These are phyloP conservation scores for Corydoras maculifer DNA, from an alignment of 2,113 vertebrate species.

Conservation along the genomic window DNA sequence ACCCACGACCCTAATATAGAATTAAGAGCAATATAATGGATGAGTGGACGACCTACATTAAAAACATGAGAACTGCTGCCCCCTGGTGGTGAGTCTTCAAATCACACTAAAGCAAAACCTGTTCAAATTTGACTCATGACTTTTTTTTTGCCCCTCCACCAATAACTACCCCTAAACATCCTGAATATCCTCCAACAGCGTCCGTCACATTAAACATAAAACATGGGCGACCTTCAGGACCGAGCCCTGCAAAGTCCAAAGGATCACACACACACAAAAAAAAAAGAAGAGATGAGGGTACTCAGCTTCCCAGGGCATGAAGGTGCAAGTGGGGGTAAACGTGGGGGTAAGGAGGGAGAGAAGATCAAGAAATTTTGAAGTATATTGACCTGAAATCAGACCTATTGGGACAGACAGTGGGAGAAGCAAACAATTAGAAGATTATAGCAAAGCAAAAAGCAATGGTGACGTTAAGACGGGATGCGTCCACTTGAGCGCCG, in stretches of 20 bases:
- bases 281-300: conserved; percentile 47
- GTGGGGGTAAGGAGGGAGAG: conserved; percentile 43
- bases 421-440: conserved; percentile 46
- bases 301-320: conserved; percentile 52
- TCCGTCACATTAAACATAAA: not conserved
- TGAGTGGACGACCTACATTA: too few species aligned
- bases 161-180: too few species aligned
- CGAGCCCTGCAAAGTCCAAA: conserved; percentile 27
- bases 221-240: conserved; percentile 11
- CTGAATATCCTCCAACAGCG: too few species aligned
- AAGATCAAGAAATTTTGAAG: conserved; percentile 53
- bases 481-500: conserved; percentile 12
- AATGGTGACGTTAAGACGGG: conserved; percentile 27
- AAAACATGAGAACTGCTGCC: too few species aligned
- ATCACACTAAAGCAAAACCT: too few species aligned
- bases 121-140: too few species aligned
- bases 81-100: too few species aligned
- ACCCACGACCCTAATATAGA: too few species aligned
- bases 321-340: conserved; percentile 40
- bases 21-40: too few species aligned
- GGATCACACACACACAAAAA: conserved; percentile 3
- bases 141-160: too few species aligned
- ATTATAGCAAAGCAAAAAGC: conserved; percentile 43
- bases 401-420: conserved; percentile 48
- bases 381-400: conserved; percentile 56